Percentiles rank a stretch among this genome's conserved stretches.
Conservation (phyloP, 2,113 vertebrate genomes). For the Nycticorax nycticorax region DNA sequence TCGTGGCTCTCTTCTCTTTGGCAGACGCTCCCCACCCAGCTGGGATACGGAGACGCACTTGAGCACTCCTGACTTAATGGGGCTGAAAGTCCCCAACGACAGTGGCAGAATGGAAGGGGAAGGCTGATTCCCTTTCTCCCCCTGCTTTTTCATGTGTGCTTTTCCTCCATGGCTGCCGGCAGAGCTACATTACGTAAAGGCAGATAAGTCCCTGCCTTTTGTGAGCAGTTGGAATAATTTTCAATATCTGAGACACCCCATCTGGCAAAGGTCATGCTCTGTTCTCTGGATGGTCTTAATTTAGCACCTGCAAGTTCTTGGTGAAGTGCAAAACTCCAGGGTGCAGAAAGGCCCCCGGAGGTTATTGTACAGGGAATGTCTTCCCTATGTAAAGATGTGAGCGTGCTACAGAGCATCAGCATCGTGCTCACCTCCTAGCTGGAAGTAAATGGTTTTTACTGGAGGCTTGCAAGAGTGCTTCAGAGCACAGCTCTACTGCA, state of each 20-base stretch:
- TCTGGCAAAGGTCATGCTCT: conserved; percentile 28
- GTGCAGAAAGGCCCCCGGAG: background rate
- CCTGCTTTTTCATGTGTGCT: background rate
- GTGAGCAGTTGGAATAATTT: background rate
- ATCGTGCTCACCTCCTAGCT: background rate
- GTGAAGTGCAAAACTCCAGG: background rate
- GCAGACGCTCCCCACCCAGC: background rate
- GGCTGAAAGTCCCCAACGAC: background rate
- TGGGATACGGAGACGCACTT: background rate
- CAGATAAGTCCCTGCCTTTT: background rate
- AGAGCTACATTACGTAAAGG: background rate
- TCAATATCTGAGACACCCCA: conserved; percentile 19
- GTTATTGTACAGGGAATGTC: background rate
- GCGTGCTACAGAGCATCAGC: background rate
- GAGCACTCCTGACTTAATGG: background rate
- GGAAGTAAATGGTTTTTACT: background rate
- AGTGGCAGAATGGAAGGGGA: background rate
- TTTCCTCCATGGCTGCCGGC: background rate
- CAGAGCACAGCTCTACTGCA: background rate
- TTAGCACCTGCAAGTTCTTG: conserved; percentile 24
- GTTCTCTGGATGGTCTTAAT: conserved; percentile 50
- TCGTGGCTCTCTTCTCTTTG: background rate
- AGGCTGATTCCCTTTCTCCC: background rate
- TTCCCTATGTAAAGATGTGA: background rate
- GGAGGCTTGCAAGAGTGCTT: background rate